These are phyloP conservation scores for Phocides pigmalion DNA, from an alignment of 1,140 invertebrate species.

Conservation along the genomic window DNA sequence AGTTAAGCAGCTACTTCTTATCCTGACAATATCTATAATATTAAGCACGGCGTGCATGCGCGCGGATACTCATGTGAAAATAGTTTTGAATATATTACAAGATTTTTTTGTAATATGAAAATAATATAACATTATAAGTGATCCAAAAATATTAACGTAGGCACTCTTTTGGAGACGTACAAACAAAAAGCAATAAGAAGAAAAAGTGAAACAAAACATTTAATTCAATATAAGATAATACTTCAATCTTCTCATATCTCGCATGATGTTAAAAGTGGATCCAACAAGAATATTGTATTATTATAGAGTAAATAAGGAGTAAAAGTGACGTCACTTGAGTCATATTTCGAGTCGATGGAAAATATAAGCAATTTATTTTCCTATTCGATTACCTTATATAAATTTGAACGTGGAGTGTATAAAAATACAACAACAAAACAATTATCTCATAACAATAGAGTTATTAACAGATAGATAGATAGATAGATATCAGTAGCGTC, in stretches of 20 bases:
- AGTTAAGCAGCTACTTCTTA: too few species aligned
- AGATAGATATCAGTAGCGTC: not conserved
- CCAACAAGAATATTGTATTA: not conserved
- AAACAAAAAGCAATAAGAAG: not conserved
- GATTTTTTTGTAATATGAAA: too few species aligned
- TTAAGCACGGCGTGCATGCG: too few species aligned
- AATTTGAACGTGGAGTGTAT: not conserved
- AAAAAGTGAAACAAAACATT: not conserved
- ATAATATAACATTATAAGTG: too few species aligned
- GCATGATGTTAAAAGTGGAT: too few species aligned
- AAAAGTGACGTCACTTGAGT: not conserved
- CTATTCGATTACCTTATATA: not conserved
- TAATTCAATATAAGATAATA: not conserved
- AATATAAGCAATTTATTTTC: not conserved
- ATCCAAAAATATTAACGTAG: too few species aligned
- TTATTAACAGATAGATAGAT: not conserved
- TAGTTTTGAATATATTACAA: too few species aligned
- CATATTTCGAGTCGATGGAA: not conserved
- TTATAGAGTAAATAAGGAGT: not conserved
- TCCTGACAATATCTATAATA: too few species aligned
- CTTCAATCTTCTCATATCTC: not conserved
- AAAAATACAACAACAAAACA: not conserved
- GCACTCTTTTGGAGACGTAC: too few species aligned
- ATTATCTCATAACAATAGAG: not conserved
- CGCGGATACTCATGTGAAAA: too few species aligned